Percentiles rank a stretch among this genome's conserved stretches.
phyloP scores from a whole-genome alignment of 2,113 vertebrate species.

The Morone saxatilis region DNA sequence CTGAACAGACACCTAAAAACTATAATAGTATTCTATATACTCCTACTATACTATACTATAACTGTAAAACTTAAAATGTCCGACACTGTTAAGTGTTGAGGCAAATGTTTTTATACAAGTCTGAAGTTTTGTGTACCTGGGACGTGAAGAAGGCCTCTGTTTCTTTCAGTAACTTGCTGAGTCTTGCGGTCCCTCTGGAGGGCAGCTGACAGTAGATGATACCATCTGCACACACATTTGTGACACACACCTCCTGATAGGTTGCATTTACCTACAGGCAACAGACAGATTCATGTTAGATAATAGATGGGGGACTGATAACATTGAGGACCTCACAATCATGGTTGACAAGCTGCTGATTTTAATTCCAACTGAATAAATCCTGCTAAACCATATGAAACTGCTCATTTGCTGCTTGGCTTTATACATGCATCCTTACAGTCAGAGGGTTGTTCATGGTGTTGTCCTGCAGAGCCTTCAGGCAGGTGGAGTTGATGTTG shows the following conservation, averaged over 20 bases:
- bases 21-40: too few species aligned
- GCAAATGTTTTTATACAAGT: too few species aligned
- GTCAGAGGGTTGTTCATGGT: constrained; percentile 89
- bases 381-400: not conserved
- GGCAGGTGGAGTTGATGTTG: constrained; percentile 91
- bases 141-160: constrained; percentile 87
- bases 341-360: not conserved
- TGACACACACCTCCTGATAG: constrained; percentile 89
- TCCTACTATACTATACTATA: not conserved
- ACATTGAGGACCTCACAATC: not conserved
- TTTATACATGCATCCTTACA: constrained; percentile 75
- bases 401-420: not conserved
- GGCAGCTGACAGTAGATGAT: constrained; percentile 93
- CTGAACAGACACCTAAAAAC: not conserved
- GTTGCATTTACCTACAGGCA: constrained; percentile 85
- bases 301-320: not conserved
- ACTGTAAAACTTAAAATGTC: not conserved
- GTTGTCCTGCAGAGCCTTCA: constrained; percentile 88
- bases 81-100: not conserved
- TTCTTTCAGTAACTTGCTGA: constrained; percentile 86
- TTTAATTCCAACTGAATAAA: constrained; percentile 25
- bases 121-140: constrained; percentile 81
- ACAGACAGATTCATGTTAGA: constrained; percentile 3
- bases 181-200: constrained; percentile 88
- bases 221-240: constrained; percentile 90